These are phyloP conservation scores for Paramormyrops hopkinsi DNA, from an alignment of 2,797 vertebrate species.

Conservation along the genomic window DNA sequence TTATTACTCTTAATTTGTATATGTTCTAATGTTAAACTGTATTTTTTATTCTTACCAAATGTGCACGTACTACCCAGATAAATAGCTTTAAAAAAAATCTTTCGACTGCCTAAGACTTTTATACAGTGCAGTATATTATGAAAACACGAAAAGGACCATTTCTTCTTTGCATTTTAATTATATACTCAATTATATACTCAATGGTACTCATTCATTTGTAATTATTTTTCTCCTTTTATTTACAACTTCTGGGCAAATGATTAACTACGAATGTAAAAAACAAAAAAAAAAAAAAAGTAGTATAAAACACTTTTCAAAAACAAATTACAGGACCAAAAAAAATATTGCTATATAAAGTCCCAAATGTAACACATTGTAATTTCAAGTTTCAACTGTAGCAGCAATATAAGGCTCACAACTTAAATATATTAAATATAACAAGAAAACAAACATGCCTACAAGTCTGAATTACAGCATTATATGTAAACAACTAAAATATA, in stretches of 20 bases:
- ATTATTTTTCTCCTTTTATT: not conserved
- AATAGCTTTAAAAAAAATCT: not conserved
- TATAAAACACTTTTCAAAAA: not conserved
- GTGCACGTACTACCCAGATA: not conserved
- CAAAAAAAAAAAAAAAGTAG: not conserved
- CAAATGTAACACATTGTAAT: not conserved
- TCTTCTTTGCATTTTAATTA: not conserved
- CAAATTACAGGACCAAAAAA: not conserved
- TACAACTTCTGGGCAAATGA: not conserved
- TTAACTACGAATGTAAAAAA: not conserved
- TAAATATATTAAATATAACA: not conserved
- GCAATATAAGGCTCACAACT: not conserved
- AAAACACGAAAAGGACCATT: not conserved
- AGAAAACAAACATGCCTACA: not conserved
- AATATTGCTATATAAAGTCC: not conserved
- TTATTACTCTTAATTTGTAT: not conserved
- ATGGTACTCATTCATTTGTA: not conserved
- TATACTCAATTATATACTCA: not conserved
- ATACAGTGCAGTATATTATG: not conserved
- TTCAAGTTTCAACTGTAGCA: not conserved
- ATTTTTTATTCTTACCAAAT: not conserved
- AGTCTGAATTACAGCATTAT: not conserved
- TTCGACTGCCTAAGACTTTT: not conserved
- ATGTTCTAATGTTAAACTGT: not conserved
- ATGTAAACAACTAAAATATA: not conserved